These are phyloP conservation scores for Merodon equestris DNA, from an alignment of 2,888 invertebrate species.

Conservation along the genomic window DNA sequence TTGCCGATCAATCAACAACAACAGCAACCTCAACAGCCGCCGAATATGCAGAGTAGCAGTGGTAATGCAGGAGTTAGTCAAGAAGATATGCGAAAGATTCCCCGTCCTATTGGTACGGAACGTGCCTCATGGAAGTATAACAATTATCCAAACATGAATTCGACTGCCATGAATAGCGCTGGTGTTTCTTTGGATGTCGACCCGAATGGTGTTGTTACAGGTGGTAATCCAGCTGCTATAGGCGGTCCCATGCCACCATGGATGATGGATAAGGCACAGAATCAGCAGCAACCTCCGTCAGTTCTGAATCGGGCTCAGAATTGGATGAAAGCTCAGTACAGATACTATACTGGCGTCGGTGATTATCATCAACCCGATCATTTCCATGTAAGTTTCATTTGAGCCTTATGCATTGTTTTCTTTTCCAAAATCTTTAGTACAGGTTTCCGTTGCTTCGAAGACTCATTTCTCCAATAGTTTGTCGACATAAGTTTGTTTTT, in stretches of 20 bases:
- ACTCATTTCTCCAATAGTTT: too few relatives aligned
- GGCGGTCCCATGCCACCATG: constrained; percentile 72
- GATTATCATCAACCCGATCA: constrained; percentile 77
- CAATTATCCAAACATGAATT: constrained; percentile 74
- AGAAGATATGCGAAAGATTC: constrained; percentile 79
- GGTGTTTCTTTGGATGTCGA: constrained; percentile 69
- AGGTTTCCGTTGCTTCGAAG: too few relatives aligned
- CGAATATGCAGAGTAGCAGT: constrained; percentile 66
- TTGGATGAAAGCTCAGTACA: constrained; percentile 75
- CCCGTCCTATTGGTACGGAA: constrained; percentile 90
- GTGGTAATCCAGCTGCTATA: constrained; percentile 64
- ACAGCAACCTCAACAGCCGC: constrained; percentile 54
- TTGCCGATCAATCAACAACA: constrained; percentile 57
- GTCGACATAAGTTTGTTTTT: too few relatives aligned
- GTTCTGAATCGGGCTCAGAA: constrained; percentile 72
- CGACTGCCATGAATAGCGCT: constrained; percentile 63
- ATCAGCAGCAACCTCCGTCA: constrained; percentile 68
- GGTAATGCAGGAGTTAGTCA: constrained; percentile 43
- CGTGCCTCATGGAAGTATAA: constrained; percentile 80
- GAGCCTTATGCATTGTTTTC: not conserved
- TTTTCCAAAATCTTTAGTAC: too few relatives aligned
- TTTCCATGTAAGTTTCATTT: constrained; percentile 73
- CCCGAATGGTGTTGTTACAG: constrained; percentile 47
- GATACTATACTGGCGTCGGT: constrained; percentile 74
- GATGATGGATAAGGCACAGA: constrained; percentile 72